Conservation (phyloP, 2,888 invertebrate genomes). For the Podotricha telesiphe region DNA sequence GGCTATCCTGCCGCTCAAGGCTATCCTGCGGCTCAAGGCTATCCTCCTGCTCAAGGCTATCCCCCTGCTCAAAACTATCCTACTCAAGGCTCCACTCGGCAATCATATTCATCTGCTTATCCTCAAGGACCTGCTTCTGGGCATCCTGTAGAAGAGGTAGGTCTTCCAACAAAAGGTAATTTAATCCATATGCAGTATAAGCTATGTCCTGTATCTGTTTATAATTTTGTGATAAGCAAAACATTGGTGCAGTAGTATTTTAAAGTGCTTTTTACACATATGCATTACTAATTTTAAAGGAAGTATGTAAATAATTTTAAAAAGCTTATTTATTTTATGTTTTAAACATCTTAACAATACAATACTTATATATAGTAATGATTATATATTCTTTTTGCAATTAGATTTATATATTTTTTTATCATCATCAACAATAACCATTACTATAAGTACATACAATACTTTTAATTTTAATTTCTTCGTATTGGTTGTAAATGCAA, state of each 20-base stretch:
- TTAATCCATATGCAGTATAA: conserved; percentile 44
- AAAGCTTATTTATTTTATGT: too few relatives aligned
- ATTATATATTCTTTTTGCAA: too few relatives aligned
- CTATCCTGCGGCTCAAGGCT: conserved; percentile 50
- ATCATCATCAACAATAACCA: too few relatives aligned
- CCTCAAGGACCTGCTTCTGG: background rate
- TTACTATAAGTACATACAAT: too few relatives aligned
- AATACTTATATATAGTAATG: too few relatives aligned
- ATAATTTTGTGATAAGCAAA: conserved; percentile 68
- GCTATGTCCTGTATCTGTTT: conserved; percentile 42
- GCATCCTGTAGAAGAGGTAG: background rate
- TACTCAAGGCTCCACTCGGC: background rate
- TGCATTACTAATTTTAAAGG: background rate
- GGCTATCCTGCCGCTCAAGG: conserved; percentile 50
- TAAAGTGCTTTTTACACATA: conserved; percentile 11
- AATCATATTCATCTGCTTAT: conserved; percentile 5
- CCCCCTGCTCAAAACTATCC: background rate
- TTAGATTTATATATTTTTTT: too few relatives aligned
- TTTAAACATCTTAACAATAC: too few relatives aligned
- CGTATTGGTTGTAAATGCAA: too few relatives aligned
- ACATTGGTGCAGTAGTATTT: conserved; percentile 51
- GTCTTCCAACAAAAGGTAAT: conserved; percentile 61
- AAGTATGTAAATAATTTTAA: too few relatives aligned
- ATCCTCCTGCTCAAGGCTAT: background rate
- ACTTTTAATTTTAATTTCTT: too few relatives aligned